phyloP scores from a whole-genome alignment of 2,113 vertebrate genomes.

The Etheostoma cragini region DNA sequence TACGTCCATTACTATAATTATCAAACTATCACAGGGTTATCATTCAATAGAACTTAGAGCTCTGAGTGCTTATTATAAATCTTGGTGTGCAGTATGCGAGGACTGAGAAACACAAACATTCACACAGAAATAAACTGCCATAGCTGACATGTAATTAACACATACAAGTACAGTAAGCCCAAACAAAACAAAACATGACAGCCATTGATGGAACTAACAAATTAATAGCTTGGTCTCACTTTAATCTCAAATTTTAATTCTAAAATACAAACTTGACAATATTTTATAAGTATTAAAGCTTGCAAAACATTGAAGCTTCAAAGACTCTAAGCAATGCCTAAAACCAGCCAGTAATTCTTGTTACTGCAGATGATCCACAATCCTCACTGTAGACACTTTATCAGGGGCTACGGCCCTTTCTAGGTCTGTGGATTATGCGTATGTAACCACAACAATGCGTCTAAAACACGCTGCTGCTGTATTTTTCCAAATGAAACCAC shows the following conservation, averaged over 20 bases:
- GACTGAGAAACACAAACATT: background rate
- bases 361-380: slow-evolving; percentile 4
- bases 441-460: background rate
- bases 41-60: slow-evolving; percentile 7
- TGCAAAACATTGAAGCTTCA: background rate
- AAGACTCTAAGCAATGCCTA: background rate
- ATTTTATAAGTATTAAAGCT: background rate
- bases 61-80: background rate
- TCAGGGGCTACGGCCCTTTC: background rate
- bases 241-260: background rate
- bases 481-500: background rate
- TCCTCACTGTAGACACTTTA: background rate
- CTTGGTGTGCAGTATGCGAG: background rate
- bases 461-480: background rate
- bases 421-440: slow-evolving; percentile 5
- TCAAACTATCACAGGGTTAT: slow-evolving; percentile 34
- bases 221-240: background rate
- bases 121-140: background rate
- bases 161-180: background rate
- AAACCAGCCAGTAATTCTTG: background rate
- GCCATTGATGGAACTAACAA: background rate
- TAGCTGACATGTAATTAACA: background rate
- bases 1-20: slow-evolving; percentile 27
- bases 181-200: too few species aligned
- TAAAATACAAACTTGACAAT: background rate